Percentiles rank a stretch among this genome's conserved stretches.
Evolutionary conservation across 2,113 vertebrate species (phyloP).

Genomic region (Odontophorus gujanensis): DNA sequence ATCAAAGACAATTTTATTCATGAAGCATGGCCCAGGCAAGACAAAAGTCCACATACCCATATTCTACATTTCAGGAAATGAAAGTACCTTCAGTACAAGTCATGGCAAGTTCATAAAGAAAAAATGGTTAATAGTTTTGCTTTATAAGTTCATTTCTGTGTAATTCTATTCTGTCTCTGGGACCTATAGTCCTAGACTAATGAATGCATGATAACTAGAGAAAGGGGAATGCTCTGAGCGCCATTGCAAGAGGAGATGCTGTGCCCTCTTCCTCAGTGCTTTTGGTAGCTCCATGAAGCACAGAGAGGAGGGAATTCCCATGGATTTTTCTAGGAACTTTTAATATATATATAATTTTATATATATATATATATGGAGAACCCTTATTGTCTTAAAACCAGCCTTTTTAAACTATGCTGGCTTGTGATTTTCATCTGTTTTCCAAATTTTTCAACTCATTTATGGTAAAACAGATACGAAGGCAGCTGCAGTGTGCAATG

Average conservation of each 20-base stretch:
- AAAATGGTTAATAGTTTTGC: neutral
- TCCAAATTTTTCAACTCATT: neutral
- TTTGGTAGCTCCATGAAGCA: neutral
- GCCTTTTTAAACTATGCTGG: neutral
- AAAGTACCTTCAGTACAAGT: neutral
- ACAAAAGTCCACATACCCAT: too few relatives aligned
- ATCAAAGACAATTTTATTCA: too few relatives aligned
- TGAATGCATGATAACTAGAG: neutral
- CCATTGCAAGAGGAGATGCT: neutral
- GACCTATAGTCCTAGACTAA: neutral
- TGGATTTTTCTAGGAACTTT: neutral
- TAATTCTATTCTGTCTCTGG: neutral
- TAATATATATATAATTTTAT: neutral
- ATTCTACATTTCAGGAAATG: neutral
- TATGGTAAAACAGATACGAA: neutral
- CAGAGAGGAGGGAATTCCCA: neutral
- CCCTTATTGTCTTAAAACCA: neutral
- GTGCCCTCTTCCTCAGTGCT: neutral
- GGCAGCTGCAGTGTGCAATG: neutral
- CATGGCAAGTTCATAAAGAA: neutral
- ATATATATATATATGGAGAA: neutral
- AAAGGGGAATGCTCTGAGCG: neutral
- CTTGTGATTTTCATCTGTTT: neutral
- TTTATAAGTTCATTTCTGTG: constrained; percentile 11
- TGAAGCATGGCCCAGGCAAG: too few relatives aligned